phyloP scores from a whole-genome alignment of 1,140 invertebrate species.

The Megalopta genalis region DNA sequence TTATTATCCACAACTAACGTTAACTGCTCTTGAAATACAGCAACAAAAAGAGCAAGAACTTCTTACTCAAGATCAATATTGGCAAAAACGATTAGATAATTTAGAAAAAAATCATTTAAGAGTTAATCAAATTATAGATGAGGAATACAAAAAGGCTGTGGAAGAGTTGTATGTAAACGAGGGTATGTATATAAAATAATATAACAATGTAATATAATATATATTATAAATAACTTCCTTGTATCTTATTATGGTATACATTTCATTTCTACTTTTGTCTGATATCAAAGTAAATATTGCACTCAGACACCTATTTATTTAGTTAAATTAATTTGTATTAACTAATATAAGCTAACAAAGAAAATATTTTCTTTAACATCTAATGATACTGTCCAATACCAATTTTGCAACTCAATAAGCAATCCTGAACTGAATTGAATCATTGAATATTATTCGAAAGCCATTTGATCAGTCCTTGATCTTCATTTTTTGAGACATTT shows the following conservation, averaged over 20 bases:
- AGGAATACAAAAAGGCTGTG: constrained; percentile 80
- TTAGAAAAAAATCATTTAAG: constrained; percentile 78
- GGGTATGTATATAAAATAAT: constrained; percentile 3
- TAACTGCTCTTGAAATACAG: constrained; percentile 73
- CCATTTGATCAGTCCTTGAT: too few relatives aligned
- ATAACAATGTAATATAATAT: constrained; percentile 18
- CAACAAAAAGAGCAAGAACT: constrained; percentile 74
- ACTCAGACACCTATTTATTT: too few relatives aligned
- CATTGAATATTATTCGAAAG: too few relatives aligned
- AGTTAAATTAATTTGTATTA: too few relatives aligned
- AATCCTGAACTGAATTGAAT: too few relatives aligned
- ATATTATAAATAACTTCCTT: neutral
- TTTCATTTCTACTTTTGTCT: neutral
- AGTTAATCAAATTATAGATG: constrained; percentile 79
- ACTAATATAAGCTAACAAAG: too few relatives aligned
- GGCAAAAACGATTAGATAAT: constrained; percentile 79
- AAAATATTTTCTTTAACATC: too few relatives aligned
- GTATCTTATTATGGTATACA: too few relatives aligned
- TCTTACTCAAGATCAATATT: constrained; percentile 77
- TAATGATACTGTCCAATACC: too few relatives aligned
- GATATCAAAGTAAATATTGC: too few relatives aligned
- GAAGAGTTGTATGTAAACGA: constrained; percentile 48
- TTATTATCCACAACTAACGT: constrained; percentile 68
- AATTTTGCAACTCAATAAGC: too few relatives aligned
- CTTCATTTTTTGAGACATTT: too few relatives aligned